Base-by-base conservation (phyloP, 37 sponge, comb jelly and placozoan species). In the Halisarca cf. caerulea region DNA sequence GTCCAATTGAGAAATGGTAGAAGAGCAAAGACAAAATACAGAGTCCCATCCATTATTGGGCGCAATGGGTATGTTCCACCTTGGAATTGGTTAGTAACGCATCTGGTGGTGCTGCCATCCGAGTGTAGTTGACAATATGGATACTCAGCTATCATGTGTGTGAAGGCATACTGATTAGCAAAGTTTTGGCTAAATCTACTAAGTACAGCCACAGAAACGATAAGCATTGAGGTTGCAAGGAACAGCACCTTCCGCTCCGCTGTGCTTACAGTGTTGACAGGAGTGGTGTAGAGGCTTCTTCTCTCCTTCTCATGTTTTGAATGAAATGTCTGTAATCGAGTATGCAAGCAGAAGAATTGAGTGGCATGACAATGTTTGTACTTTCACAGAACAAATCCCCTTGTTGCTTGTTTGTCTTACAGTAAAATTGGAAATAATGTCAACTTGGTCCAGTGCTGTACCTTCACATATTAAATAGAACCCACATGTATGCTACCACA, bases 241-340 rank as follows among this genome's bases (percentile, higher is more conserved):
- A 68, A 34, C 15, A 68, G 30, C 17, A 68, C 35, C 4, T 68
- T 68, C 17, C 30, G 35, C 33, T 68, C 35, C 32, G 69, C 30
- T 34, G 42, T 55, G 9, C 32, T 25, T 18, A 78, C 36, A 28
- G 18, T 25, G 6, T 78, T 37, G 57, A 39, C 41, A 15, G 2
- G 8, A 47, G 78, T 17, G 34, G 69, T 27, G 17, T 2, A 68
- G 1, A 68, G 69, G 17, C 88, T 40, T 87, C 90, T 92, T 74
- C 94, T 94, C 14, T 92, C 91, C 78, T 91, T 87, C 54, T 95
- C 91, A 30, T 88, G 92, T 55, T 91, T n/a, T 3, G 44, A 66
- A 18, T 79, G 54, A 53, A 90, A 90, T 18, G 78, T 59, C 84
- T 90, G 87, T 35, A 68, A 34, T n/a, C n/a, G n/a, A n/a, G n/a